phyloP scores from a whole-genome alignment of 2,113 vertebrate species.

The Elanoides forficatus region DNA sequence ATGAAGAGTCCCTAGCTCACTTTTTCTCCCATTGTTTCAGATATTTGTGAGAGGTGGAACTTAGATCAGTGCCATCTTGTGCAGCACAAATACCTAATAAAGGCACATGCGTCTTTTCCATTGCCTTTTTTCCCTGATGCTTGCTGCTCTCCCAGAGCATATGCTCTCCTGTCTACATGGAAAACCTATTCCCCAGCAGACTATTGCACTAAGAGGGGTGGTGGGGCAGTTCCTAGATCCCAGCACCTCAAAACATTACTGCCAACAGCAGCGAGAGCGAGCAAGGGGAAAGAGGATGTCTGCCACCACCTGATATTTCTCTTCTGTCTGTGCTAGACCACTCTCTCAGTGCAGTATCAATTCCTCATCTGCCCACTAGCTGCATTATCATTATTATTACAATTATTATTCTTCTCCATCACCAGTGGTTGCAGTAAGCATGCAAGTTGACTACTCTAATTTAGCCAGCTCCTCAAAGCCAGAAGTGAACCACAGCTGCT shows the following conservation, averaged over 20 bases:
- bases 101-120: not conserved
- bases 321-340: not conserved
- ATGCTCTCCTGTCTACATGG: not conserved
- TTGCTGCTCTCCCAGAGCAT: not conserved
- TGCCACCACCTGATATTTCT: not conserved
- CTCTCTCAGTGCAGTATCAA: not conserved
- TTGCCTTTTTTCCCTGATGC: not conserved
- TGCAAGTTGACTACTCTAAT: not conserved
- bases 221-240: not conserved
- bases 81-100: not conserved
- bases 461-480: not conserved
- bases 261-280: not conserved
- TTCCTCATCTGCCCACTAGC: not conserved
- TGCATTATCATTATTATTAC: not conserved
- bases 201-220: too few relatives aligned
- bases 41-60: not conserved
- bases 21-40: not conserved
- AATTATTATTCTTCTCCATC: not conserved
- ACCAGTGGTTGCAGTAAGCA: accelerated
- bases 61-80: not conserved
- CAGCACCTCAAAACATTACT: not conserved
- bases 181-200: not conserved
- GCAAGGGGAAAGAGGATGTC: not conserved
- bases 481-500: not conserved
- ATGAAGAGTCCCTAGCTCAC: not conserved